These are phyloP conservation scores for Mesoligia furuncula DNA, from an alignment of 2,888 invertebrate species.

Conservation along the genomic window DNA sequence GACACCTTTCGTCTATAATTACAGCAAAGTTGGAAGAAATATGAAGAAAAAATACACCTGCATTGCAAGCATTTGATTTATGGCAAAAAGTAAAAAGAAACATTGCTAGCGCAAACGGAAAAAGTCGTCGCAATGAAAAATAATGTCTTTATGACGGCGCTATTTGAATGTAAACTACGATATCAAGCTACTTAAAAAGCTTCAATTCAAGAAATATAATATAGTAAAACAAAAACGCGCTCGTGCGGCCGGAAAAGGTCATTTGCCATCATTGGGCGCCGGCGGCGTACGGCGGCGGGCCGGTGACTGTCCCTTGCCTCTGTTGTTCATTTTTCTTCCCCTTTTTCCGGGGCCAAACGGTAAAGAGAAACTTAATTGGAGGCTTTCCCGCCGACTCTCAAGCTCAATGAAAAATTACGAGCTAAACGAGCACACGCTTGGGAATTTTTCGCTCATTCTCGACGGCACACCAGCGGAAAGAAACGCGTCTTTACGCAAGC, in stretches of 20 bases:
- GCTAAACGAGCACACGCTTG: constrained; percentile 89
- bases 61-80: constrained; percentile 55
- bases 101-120: constrained; percentile 60
- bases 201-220: constrained; percentile 67
- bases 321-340: constrained; percentile 89
- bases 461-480: constrained; percentile 77
- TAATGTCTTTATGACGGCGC: constrained; percentile 55
- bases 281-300: constrained; percentile 64
- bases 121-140: constrained; percentile 63
- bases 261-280: constrained; percentile 80
- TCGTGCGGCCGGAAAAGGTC: constrained; percentile 71
- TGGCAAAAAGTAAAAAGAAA: constrained; percentile 52
- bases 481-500: constrained; percentile 82
- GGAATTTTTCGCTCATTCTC: constrained; percentile 86
- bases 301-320: constrained; percentile 81
- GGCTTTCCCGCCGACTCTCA: constrained; percentile 88
- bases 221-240: constrained; percentile 68
- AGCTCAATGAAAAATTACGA: constrained; percentile 91
- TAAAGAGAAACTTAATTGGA: constrained; percentile 91
- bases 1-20: constrained; percentile 38
- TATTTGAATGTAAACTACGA: constrained; percentile 62
- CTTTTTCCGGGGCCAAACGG: constrained; percentile 84
- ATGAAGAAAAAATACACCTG: constrained; percentile 36
- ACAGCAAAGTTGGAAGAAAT: constrained; percentile 19
- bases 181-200: constrained; percentile 62